phyloP scores from a whole-genome alignment of 2,888 invertebrate genomes.

The Gortyna flavago region DNA sequence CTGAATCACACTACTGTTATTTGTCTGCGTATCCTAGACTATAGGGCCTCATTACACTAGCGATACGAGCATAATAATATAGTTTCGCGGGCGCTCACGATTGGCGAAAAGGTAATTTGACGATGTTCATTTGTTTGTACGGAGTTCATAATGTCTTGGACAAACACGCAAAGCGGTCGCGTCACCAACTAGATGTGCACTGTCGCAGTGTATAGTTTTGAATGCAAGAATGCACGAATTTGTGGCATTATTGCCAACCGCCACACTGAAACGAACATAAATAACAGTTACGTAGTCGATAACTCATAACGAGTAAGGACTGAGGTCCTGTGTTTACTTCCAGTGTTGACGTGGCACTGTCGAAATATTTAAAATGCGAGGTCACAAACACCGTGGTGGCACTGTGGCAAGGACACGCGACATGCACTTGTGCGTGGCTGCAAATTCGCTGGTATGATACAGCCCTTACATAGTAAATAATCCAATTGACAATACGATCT shows the following conservation, averaged over 20 bases:
- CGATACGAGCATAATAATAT: conserved; percentile 14
- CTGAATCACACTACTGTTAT: conserved; percentile 75
- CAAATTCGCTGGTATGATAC: conserved; percentile 16
- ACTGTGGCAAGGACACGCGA: conserved; percentile 7
- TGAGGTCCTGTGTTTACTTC: conserved; percentile 9
- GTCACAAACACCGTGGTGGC: not conserved
- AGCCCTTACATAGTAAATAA: conserved; percentile 43
- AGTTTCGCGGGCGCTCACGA: conserved; percentile 6
- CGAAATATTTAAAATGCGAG: conserved; percentile 18
- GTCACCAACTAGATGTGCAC: not conserved
- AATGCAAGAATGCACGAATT: conserved; percentile 5
- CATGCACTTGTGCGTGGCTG: not conserved
- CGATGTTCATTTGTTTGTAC: conserved; percentile 26
- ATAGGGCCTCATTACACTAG: conserved; percentile 48
- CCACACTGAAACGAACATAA: not conserved
- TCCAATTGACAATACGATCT: conserved; percentile 63
- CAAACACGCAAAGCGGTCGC: conserved; percentile 27
- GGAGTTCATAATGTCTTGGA: not conserved
- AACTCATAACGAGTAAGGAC: not conserved
- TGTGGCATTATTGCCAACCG: not conserved
- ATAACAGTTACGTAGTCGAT: not conserved
- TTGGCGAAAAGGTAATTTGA: conserved; percentile 33
- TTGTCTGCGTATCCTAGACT: conserved; percentile 61
- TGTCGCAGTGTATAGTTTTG: not conserved
- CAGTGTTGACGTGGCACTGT: conserved; percentile 25